These are phyloP conservation scores for Chymomyza caudatula DNA, from an alignment of 2,888 invertebrate species.

Conservation along the genomic window DNA sequence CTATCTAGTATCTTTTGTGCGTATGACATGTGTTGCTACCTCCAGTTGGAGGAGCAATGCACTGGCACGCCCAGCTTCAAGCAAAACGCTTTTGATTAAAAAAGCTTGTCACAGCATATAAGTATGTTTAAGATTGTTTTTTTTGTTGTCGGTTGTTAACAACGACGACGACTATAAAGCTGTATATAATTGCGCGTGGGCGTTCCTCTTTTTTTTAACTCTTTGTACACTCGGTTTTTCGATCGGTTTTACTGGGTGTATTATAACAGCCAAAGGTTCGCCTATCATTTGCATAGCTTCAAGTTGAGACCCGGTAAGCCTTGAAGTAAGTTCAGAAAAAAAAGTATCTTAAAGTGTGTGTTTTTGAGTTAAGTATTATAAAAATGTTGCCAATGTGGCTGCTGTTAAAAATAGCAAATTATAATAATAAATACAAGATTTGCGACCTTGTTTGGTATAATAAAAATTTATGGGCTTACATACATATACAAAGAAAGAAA, in stretches of 20 bases:
- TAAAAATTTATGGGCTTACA: conserved; percentile 39
- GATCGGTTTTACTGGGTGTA: conserved; percentile 9
- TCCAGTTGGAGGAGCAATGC: conserved; percentile 6
- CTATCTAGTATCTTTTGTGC: neutral
- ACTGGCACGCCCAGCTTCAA: conserved; percentile 44
- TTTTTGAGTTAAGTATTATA: conserved; percentile 1
- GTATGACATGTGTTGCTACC: neutral
- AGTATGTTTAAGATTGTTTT: neutral
- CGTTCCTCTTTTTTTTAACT: too few species aligned
- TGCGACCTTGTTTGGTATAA: conserved; percentile 54
- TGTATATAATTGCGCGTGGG: conserved; percentile 64
- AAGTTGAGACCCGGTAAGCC: conserved; percentile 22
- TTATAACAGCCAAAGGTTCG: conserved; percentile 27
- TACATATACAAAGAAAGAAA: neutral
- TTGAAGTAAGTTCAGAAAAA: conserved; percentile 36
- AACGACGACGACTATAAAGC: conserved; percentile 17
- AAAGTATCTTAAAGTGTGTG: conserved; percentile 32
- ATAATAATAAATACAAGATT: conserved; percentile 21
- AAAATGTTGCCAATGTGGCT: neutral
- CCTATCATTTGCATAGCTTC: conserved; percentile 44
- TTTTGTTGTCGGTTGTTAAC: neutral
- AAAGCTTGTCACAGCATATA: conserved; percentile 57
- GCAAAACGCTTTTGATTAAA: conserved; percentile 57
- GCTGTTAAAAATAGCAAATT: neutral
- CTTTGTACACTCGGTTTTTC: neutral